Base-by-base conservation (phyloP, 2,888 invertebrate genomes). In the Amiota mariae region DNA sequence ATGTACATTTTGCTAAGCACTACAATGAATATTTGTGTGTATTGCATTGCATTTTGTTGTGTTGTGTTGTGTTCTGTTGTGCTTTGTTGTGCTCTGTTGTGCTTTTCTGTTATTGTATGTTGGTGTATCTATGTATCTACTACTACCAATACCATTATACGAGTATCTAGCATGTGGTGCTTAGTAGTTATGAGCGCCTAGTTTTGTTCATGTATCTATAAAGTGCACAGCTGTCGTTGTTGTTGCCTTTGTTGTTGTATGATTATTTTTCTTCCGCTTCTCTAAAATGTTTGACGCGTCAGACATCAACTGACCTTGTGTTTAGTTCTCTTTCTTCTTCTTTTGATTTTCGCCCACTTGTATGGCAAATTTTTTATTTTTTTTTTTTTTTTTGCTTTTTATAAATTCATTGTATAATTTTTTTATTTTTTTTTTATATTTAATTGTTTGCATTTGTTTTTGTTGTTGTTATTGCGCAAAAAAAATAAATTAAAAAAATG, bases 221-320 rank as follows among this genome's bases (percentile, higher is more conserved):
- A 66, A 66, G 66, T 15, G 66, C 48, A 18, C 66, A 66, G 66
- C 66, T 66, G 66, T 66, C 49, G 49, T 66, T 48, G n/a, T 64
- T 47, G 64, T 64, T 48, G 46, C 36, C 15, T 15, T 64, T 64
- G n/a, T 64, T 64, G n/a, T 64, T 64, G 47, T 64, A 76, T 76
- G 75, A 80, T 79, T 79, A 76, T 84, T 84, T 82, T 80, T 83
- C 85, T 83, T 83, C 85, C 83, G 83, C 84, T 85, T 85, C 36
- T 36, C 81, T 84, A 82, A 82, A 79, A 77, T 74, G 74, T 66
- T 59, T 72, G 75, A 71, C 75, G 78, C 80, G 79, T 80, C 80
- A 79, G 80, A 81, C 81, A 71, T 77, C 72, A 68, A 73, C 71
- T 85, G 85, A 85, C 83, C 83, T 83, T 83, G 83, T 81, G 80